phyloP scores from a whole-genome alignment of 2,888 invertebrate species.

The Ectemnius lituratus region DNA sequence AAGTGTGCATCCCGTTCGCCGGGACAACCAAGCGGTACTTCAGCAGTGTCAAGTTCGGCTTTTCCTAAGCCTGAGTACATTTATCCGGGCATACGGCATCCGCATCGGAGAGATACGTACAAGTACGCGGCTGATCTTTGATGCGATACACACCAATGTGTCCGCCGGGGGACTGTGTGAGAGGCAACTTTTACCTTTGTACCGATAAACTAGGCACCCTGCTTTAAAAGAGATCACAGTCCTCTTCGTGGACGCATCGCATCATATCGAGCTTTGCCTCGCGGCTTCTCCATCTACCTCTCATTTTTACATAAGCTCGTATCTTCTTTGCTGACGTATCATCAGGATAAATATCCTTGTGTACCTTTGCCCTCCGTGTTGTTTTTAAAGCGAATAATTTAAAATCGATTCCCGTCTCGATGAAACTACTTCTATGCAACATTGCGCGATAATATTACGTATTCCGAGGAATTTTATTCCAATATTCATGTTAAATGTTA shows the following conservation, averaged over 20 bases:
- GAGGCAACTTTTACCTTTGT: constrained; percentile 45
- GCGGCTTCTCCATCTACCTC: constrained; percentile 7
- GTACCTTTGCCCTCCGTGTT: constrained; percentile 15
- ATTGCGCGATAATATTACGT: too few relatives aligned
- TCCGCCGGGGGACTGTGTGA: constrained; percentile 14
- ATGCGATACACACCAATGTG: constrained; percentile 43
- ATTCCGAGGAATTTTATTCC: too few relatives aligned
- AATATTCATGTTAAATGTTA: too few relatives aligned
- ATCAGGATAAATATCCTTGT: constrained; percentile 29
- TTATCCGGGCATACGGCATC: constrained; percentile 20
- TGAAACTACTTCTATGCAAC: too few relatives aligned
- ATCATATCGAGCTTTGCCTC: too few relatives aligned
- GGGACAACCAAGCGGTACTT: constrained; percentile 32
- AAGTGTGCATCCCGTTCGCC: too few relatives aligned
- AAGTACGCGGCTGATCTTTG: constrained; percentile 46
- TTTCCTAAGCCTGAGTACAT: constrained; percentile 32
- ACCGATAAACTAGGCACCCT: constrained; percentile 35
- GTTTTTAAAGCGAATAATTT: neutral
- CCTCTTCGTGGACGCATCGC: neutral
- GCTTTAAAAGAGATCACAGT: constrained; percentile 25
- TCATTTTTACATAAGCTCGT: constrained; percentile 16
- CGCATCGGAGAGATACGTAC: constrained; percentile 22
- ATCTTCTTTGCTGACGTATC: constrained; percentile 17
- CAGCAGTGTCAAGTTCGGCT: constrained; percentile 25
- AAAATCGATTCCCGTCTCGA: too few relatives aligned